phyloP scores from a whole-genome alignment of 2,888 invertebrate species.

The Mesoligia furuncula region DNA sequence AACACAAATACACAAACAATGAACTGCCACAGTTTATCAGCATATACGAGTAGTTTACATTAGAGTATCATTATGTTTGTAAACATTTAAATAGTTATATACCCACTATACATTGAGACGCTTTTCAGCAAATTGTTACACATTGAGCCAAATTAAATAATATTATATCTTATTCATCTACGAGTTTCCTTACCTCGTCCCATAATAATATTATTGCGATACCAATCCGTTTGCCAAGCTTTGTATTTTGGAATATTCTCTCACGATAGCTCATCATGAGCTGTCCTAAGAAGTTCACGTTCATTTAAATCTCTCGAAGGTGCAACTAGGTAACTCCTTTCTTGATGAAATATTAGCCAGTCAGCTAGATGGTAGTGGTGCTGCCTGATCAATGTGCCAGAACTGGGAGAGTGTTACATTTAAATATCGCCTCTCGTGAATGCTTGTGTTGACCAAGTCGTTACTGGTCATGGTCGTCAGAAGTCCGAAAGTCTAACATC shows the following conservation, averaged over 20 bases:
- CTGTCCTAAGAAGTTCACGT: neutral
- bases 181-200: neutral
- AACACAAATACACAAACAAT: slow-evolving; percentile 1
- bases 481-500: no score
- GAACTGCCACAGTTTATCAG: slow-evolving; percentile 34
- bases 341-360: neutral
- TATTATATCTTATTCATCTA: neutral
- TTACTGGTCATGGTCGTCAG: no score
- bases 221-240: neutral
- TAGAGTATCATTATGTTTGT: neutral
- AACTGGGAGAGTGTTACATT: neutral
- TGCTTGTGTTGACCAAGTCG: no score
- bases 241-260: neutral
- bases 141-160: neutral
- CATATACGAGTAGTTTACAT: slow-evolving; percentile 15
- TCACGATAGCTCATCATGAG: neutral
- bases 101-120: neutral
- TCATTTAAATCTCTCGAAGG: neutral
- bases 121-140: slow-evolving; percentile 20
- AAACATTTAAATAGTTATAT: slow-evolving; percentile 13
- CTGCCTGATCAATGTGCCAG: neutral
- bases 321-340: neutral
- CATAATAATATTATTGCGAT: neutral
- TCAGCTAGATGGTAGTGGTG: neutral
- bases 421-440: neutral